These are phyloP conservation scores for Aselliscus stoliczkanus DNA, from an alignment of 2,797 vertebrate genomes.

Conservation along the genomic window DNA sequence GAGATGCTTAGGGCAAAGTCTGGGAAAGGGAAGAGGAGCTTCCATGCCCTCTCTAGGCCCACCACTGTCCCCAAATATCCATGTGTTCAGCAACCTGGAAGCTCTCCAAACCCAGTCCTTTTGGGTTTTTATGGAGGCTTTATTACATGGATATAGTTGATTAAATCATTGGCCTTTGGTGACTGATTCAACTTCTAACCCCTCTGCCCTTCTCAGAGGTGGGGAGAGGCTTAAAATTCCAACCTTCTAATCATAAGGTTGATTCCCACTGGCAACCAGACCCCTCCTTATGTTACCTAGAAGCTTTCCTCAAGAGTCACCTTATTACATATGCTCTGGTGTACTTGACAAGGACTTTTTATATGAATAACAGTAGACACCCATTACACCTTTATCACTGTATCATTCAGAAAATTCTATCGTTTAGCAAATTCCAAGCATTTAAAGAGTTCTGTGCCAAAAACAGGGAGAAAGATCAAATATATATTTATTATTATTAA, in stretches of 20 bases:
- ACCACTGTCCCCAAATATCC: not conserved
- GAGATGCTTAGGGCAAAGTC: not conserved
- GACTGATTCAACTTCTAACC: not conserved
- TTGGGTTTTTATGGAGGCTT: not conserved
- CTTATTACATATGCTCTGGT: not conserved
- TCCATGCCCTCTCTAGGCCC: not conserved
- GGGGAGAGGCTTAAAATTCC: not conserved
- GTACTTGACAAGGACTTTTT: not conserved
- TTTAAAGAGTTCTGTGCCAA: not conserved
- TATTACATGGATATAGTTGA: not conserved
- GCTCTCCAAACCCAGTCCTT: not conserved
- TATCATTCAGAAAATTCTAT: not conserved
- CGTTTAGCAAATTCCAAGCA: not conserved
- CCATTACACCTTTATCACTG: not conserved
- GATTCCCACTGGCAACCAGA: not conserved
- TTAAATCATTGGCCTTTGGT: not conserved
- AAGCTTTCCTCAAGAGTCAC: not conserved
- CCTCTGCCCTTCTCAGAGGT: not conserved
- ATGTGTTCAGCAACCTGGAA: not conserved
- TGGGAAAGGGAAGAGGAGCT: not conserved
- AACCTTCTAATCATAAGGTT: not conserved
- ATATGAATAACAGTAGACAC: not conserved
- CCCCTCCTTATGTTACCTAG: not conserved
- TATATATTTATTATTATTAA: not conserved
- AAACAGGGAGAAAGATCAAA: not conserved